These are phyloP conservation scores for Sphinx pinastri DNA, from an alignment of 2,888 invertebrate species.

Conservation along the genomic window DNA sequence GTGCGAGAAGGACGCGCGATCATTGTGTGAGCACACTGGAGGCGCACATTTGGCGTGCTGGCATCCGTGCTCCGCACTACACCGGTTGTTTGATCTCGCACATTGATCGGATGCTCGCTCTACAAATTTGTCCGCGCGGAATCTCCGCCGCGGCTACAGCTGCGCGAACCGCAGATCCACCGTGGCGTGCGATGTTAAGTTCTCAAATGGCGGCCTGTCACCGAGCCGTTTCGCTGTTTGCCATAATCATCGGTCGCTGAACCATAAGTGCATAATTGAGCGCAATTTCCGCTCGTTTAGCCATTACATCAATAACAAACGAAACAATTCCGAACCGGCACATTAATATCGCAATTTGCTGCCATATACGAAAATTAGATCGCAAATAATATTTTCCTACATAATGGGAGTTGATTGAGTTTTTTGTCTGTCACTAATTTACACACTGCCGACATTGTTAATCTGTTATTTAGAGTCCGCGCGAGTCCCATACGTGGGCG, in stretches of 20 bases:
- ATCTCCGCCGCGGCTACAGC: slow-evolving; percentile 29
- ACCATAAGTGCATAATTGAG: slow-evolving; percentile 57
- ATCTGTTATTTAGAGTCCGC: slow-evolving; percentile 55
- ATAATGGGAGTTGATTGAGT: slow-evolving; percentile 8
- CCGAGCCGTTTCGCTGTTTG: slow-evolving; percentile 46
- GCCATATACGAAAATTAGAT: slow-evolving; percentile 16
- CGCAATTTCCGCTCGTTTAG: slow-evolving; percentile 69
- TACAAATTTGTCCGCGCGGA: slow-evolving; percentile 44
- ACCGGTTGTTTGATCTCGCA: slow-evolving; percentile 58
- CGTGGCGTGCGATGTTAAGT: slow-evolving; percentile 37
- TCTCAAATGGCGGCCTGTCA: slow-evolving; percentile 40
- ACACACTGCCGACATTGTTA: slow-evolving; percentile 59
- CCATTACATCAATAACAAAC: slow-evolving; percentile 50
- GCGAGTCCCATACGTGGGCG: slow-evolving; percentile 51
- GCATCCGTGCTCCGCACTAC: slow-evolving; percentile 50
- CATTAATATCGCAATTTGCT: slow-evolving; percentile 29
- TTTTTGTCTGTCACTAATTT: slow-evolving; percentile 42
- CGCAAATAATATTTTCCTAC: neutral
- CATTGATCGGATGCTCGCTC: slow-evolving; percentile 50
- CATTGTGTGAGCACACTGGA: slow-evolving; percentile 45
- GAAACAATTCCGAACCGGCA: slow-evolving; percentile 25
- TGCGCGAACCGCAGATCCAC: slow-evolving; percentile 35
- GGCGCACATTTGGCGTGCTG: slow-evolving; percentile 56
- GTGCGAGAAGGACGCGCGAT: slow-evolving; percentile 48
- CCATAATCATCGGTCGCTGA: slow-evolving; percentile 52